Evolutionary conservation across 64 coral and sea anemone species (phyloP).

Genomic region (Montipora foliosa): DNA sequence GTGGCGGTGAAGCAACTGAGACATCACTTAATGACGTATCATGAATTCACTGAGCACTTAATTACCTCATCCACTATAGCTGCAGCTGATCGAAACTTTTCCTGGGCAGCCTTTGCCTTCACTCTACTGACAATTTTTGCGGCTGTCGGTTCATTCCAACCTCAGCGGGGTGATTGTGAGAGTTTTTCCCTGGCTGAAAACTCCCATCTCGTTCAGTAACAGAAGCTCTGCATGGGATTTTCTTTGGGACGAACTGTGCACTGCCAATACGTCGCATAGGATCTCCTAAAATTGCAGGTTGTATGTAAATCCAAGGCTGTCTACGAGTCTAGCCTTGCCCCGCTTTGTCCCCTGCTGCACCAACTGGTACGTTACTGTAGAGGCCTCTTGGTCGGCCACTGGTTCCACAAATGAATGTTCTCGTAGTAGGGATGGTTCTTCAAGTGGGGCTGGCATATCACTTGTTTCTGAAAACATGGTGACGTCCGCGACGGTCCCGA

Average conservation of each 20-base stretch:
- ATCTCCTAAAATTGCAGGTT: no score
- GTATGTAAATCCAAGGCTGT: neutral
- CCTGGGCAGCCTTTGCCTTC: no score
- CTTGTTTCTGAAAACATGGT: neutral
- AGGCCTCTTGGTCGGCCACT: neutral
- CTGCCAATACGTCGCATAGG: no score
- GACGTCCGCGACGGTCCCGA: neutral
- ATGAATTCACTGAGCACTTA: no score
- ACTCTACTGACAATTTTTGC: no score
- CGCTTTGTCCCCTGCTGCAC: conserved; percentile 36
- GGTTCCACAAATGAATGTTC: neutral
- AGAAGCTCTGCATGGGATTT: no score
- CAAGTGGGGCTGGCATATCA: neutral
- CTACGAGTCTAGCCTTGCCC: neutral
- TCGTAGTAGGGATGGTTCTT: neutral
- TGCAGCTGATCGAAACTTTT: no score
- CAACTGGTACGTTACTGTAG: neutral
- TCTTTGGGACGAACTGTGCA: no score
- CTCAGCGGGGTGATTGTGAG: neutral
- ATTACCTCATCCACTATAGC: no score
- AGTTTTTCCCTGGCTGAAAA: neutral
- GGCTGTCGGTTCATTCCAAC: no score
- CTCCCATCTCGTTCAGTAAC: conserved; percentile 6
- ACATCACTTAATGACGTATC: no score
- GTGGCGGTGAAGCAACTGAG: no score